Evolutionary conservation across 1,140 invertebrate genomes (phyloP).

Genomic region (Zaprionus davidi): DNA sequence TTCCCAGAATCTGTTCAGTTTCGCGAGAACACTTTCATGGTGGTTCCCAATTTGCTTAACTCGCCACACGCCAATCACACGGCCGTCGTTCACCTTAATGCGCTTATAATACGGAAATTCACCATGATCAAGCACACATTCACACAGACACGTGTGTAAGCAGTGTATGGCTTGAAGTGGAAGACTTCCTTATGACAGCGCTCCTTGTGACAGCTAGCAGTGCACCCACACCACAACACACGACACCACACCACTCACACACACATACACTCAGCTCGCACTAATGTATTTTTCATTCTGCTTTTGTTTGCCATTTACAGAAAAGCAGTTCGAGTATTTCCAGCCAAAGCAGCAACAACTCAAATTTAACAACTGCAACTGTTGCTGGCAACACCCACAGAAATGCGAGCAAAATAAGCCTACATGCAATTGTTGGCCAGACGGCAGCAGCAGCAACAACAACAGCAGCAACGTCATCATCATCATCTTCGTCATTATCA

Average conservation of each 20-base stretch:
- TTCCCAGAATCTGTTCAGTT: slow-evolving; percentile 10
- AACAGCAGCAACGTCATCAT: slow-evolving; percentile 42
- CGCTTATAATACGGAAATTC: slow-evolving; percentile 49
- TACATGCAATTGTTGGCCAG: slow-evolving; percentile 84
- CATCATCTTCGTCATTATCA: slow-evolving; percentile 57
- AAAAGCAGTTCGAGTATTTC: slow-evolving; percentile 83
- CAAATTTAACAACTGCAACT: slow-evolving; percentile 72
- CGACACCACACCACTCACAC: slow-evolving; percentile 1
- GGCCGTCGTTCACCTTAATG: background rate
- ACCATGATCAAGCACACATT: slow-evolving; percentile 3
- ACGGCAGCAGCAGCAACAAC: slow-evolving; percentile 58
- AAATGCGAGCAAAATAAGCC: slow-evolving; percentile 80
- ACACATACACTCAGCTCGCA: slow-evolving; percentile 28
- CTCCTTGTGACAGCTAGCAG: slow-evolving; percentile 41
- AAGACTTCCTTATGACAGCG: slow-evolving; percentile 60
- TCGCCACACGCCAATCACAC: slow-evolving; percentile 6
- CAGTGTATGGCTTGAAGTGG: slow-evolving; percentile 6
- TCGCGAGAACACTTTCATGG: background rate
- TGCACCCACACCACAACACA: slow-evolving; percentile 46
- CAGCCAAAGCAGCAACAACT: slow-evolving; percentile 79
- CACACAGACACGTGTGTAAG: background rate
- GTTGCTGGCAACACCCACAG: slow-evolving; percentile 77
- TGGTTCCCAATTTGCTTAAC: slow-evolving; percentile 10
- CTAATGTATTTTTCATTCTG: slow-evolving; percentile 46
- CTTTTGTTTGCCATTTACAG: slow-evolving; percentile 74